Percentiles rank a stretch among this genome's conserved stretches.
Evolutionary conservation across 1,140 invertebrate genomes (phyloP).

Genomic region (Grapholita molesta): DNA sequence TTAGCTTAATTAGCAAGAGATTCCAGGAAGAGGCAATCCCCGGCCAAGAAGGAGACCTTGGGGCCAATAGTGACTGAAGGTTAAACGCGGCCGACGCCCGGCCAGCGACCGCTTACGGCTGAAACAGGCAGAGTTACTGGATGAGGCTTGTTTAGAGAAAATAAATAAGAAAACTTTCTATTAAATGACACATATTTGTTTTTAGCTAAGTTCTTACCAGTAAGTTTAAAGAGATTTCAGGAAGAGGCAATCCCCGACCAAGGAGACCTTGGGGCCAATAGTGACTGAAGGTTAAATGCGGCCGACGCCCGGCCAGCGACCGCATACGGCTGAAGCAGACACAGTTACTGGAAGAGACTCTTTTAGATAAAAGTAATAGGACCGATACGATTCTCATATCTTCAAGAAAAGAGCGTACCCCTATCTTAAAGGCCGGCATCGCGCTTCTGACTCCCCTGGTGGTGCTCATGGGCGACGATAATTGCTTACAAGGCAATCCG

Average conservation of each 20-base stretch:
- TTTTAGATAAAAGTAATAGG: background rate
- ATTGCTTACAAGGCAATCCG: too few relatives aligned
- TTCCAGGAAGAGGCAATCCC: conserved; percentile 21
- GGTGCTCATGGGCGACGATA: too few relatives aligned
- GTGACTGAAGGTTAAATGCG: conserved; percentile 38
- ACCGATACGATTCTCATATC: too few relatives aligned
- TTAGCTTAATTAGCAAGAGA: too few relatives aligned
- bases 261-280: conserved; percentile 23
- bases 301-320: conserved; percentile 49
- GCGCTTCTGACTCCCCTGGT: too few relatives aligned
- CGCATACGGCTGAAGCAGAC: conserved; percentile 21
- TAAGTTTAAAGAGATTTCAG: too few relatives aligned
- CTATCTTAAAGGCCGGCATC: too few relatives aligned
- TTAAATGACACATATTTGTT: too few relatives aligned
- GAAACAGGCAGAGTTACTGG: background rate
- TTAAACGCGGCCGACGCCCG: conserved; percentile 39
- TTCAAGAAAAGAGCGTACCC: too few relatives aligned
- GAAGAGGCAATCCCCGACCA: conserved; percentile 18
- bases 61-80: conserved; percentile 34
- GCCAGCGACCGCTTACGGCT: conserved; percentile 45
- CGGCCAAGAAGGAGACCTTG: conserved; percentile 27
- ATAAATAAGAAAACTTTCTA: too few relatives aligned
- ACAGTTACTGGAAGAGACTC: background rate
- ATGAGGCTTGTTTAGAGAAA: background rate
- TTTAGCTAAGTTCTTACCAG: too few relatives aligned